Evolutionary conservation across 2,888 invertebrate species (phyloP), one percentile per base, ranked within the genome.

Genomic region (Chrysolina haemoptera): DNA sequence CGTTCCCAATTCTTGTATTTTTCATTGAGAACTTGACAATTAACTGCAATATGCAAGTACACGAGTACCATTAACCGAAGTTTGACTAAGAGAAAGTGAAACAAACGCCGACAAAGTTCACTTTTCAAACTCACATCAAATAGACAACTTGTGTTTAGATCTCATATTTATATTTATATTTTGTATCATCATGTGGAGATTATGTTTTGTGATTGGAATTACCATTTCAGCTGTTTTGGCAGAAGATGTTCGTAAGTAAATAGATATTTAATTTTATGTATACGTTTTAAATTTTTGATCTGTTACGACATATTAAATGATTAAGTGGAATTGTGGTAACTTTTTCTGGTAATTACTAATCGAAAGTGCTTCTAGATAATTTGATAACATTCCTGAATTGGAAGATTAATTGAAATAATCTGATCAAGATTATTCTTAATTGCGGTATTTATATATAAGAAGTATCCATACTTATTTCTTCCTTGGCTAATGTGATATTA

Each of bases 71-170:
- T 71, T 74, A 50, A 41, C 62, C 59, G 20, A 68, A 68, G 68
- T 71, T 71, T 59, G 59, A 27, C 55, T 41, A 68, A 75, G 75
- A 71, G 75, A 75, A 75, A 75, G 75, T 71, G 71, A 72, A 73
- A 59, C 65, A 68, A 18, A 68, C 74, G 65, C 67, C 66, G 59
- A 70, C 69, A 59, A 73, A 65, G 76, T 79, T 81, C 82, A 84
- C 79, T 84, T 82, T 80, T 81, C 78, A 79, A 70, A 76, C 76
- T 73, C 72, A 72, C 82, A 81, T 80, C 82, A 80, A 81, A 83
- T 84, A 71, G 82, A 76, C 75, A 81, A 75, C 73, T 66, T 46
- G 43, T 67, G 53, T 67, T 16, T 6, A 67, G 16, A 18, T 66
- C 20, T 63, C 12, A 16, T 16, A 43, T 41, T 20, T 40, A 35